A percentile compares a stretch with the other conserved stretches of the same genome.
These are phyloP conservation scores for Nephila pilipes DNA, from an alignment of 1,140 invertebrate genomes.

Conservation along the genomic window DNA sequence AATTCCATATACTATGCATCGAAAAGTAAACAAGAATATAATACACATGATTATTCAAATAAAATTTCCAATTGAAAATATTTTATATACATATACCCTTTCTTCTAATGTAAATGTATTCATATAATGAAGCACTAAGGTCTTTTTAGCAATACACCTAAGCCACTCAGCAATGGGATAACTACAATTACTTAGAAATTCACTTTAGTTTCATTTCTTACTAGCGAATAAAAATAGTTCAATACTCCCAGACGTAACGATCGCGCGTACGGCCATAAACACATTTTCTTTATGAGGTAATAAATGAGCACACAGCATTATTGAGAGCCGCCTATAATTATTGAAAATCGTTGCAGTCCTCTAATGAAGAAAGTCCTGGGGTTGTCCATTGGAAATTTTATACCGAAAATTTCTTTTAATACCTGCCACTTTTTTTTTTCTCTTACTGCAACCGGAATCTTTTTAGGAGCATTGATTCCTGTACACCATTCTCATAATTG, in stretches of 20 bases:
- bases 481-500: neutral
- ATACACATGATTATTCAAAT: too few species aligned
- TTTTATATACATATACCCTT: too few species aligned
- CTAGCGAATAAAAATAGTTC: neutral
- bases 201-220: neutral
- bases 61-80: too few species aligned
- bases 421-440: neutral
- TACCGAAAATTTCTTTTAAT: neutral
- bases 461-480: conserved; percentile 18
- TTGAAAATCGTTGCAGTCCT: conserved; percentile 33
- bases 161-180: too few species aligned
- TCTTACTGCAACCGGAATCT: neutral
- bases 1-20: too few species aligned
- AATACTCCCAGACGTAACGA: neutral
- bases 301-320: conserved; percentile 4
- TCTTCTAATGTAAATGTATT: too few species aligned
- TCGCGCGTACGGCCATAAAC: neutral
- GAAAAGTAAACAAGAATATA: too few species aligned
- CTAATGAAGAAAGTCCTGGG: neutral
- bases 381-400: neutral
- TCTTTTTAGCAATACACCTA: too few species aligned
- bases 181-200: too few species aligned
- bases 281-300: conserved; percentile 36
- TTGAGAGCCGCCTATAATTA: conserved; percentile 14
- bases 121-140: too few species aligned